A percentile compares a stretch with the other conserved stretches of the same genome.
Evolutionary conservation across 2,888 invertebrate species (phyloP).

Genomic region (Patella depressa): DNA sequence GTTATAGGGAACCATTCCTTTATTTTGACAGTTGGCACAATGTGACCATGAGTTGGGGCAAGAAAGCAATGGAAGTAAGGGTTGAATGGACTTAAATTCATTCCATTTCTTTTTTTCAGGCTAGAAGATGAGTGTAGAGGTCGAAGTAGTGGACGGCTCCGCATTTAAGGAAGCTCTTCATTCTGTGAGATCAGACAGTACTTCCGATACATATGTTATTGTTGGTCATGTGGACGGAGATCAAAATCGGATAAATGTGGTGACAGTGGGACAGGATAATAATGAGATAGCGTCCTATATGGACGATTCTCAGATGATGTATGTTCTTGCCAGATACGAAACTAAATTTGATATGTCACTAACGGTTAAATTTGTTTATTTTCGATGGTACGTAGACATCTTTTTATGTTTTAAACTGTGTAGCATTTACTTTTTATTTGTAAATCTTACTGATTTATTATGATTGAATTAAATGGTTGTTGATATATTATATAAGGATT

Average conservation of each 20-base stretch:
- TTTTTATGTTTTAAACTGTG: too few relatives aligned
- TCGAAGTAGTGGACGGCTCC: conserved; percentile 49
- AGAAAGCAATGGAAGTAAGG: too few relatives aligned
- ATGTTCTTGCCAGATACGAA: conserved; percentile 62
- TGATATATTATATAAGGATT: too few relatives aligned
- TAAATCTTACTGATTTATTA: too few relatives aligned
- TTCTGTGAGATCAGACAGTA: conserved; percentile 55
- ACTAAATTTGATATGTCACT: conserved; percentile 67
- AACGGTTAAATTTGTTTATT: conserved; percentile 69
- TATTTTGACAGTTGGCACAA: too few relatives aligned
- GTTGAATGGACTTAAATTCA: too few relatives aligned
- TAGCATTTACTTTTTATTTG: too few relatives aligned
- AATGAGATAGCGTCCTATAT: conserved; percentile 46
- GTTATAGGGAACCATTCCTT: too few relatives aligned
- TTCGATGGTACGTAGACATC: conserved; percentile 62
- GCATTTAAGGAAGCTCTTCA: conserved; percentile 53
- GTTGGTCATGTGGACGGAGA: conserved; percentile 64
- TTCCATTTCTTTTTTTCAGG: neutral
- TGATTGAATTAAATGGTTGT: too few relatives aligned
- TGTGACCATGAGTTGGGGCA: too few relatives aligned
- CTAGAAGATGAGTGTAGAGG: conserved; percentile 63
- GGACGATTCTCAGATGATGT: conserved; percentile 59
- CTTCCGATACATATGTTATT: conserved; percentile 50
- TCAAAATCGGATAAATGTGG: conserved; percentile 52
- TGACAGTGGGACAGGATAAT: conserved; percentile 48